Conservation (phyloP, 2,113 vertebrate genomes). For the Onychostoma macrolepis region DNA sequence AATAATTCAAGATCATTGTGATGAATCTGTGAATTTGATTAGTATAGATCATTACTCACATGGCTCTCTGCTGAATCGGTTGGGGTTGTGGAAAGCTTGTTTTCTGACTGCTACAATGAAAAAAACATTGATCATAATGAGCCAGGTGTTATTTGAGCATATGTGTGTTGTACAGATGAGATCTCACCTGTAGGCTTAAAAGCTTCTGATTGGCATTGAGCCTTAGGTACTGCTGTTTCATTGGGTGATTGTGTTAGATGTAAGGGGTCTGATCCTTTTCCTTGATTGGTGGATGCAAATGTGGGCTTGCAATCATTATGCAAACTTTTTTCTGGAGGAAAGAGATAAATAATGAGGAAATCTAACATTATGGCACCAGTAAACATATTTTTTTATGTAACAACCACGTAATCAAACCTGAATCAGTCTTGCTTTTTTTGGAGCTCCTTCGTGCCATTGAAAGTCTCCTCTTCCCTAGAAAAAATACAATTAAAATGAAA, state of each 20-base stretch:
- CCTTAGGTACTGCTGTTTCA: conserved; percentile 60
- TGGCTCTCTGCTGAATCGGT: conserved; percentile 83
- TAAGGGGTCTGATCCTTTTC: conserved; percentile 60
- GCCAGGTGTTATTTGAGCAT: background rate
- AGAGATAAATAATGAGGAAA: background rate
- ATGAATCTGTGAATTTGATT: background rate
- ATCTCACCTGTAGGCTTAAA: conserved; percentile 56
- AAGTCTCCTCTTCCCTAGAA: conserved; percentile 73
- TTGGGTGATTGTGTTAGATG: conserved; percentile 58
- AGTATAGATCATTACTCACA: conserved; percentile 66
- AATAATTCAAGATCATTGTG: background rate
- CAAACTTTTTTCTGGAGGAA: conserved; percentile 38
- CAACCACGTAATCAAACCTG: conserved; percentile 45
- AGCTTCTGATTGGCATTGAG: conserved; percentile 63
- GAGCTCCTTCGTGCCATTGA: conserved; percentile 74
- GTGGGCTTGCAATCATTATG: conserved; percentile 61
- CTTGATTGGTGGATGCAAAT: conserved; percentile 56
- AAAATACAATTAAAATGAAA: background rate
- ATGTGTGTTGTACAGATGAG: conserved; percentile 70
- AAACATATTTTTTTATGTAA: no score
- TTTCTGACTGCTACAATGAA: conserved; percentile 73
- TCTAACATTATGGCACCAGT: background rate
- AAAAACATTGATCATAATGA: background rate
- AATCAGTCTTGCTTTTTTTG: conserved; percentile 78
- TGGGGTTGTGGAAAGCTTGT: conserved; percentile 80